These are phyloP conservation scores for Perodicticus potto DNA, from an alignment of 2,797 vertebrate genomes.

Conservation along the genomic window DNA sequence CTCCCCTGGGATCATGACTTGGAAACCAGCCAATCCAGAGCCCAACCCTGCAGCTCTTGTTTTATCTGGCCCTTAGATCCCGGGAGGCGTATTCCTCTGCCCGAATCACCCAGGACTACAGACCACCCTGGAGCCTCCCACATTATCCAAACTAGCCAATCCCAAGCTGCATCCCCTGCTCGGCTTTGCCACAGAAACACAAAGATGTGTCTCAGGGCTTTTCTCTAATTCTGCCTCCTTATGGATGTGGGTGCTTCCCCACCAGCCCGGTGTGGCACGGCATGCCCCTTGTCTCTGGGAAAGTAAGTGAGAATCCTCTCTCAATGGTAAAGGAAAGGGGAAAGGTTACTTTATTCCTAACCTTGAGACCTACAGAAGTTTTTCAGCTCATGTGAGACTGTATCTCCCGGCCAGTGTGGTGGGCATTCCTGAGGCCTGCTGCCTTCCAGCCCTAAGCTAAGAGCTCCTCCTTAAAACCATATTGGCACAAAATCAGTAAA, in stretches of 20 bases:
- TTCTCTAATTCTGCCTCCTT: not conserved
- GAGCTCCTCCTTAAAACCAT: not conserved
- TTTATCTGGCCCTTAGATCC: not conserved
- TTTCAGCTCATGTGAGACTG: not conserved
- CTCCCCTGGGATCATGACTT: not conserved
- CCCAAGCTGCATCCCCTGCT: not conserved
- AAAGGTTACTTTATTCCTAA: not conserved
- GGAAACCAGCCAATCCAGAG: not conserved
- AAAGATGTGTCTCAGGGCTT: not conserved
- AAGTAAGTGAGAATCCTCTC: no score
- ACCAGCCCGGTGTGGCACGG: rapidly evolving
- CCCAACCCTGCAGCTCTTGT: not conserved
- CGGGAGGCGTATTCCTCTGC: not conserved
- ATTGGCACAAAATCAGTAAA: not conserved
- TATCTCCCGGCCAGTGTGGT: not conserved
- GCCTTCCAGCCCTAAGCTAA: not conserved
- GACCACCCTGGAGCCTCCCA: not conserved
- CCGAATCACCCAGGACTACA: not conserved
- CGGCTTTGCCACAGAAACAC: not conserved
- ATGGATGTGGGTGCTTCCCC: no score
- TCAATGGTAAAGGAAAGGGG: not conserved
- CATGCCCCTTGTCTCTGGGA: not conserved
- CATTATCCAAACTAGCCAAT: not conserved
- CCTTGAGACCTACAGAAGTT: not conserved
- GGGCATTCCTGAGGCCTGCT: rapidly evolving